A percentile compares a stretch with the other conserved stretches of the same genome.
These are phyloP conservation scores for Yasuhikotakia modesta DNA, from an alignment of 2,797 vertebrate species.

Conservation along the genomic window DNA sequence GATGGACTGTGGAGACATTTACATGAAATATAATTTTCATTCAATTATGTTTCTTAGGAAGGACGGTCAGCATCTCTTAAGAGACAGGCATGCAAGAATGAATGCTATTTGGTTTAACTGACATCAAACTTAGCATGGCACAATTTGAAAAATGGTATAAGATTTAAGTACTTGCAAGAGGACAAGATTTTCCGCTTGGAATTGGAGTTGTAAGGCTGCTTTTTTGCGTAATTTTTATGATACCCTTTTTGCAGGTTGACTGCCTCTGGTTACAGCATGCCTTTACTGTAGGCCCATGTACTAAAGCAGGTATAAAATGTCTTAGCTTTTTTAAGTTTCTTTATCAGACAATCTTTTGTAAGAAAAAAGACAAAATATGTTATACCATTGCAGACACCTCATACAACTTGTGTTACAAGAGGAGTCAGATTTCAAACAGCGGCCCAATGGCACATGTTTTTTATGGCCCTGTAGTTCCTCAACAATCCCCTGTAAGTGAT, in stretches of 20 bases:
- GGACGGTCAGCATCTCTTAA: constrained; percentile 3
- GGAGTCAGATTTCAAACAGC: constrained; percentile 50
- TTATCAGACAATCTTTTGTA: neutral
- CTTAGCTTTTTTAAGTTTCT: neutral
- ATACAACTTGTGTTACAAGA: constrained; percentile 41
- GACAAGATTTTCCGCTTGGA: neutral
- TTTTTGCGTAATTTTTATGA: neutral
- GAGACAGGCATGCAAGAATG: neutral
- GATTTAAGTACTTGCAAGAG: too few relatives aligned
- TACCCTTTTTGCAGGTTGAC: neutral
- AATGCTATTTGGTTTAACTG: neutral
- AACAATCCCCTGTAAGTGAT: constrained; percentile 33
- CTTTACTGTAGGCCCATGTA: too few relatives aligned
- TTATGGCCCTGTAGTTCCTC: constrained; percentile 27
- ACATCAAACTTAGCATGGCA: neutral
- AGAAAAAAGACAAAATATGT: neutral
- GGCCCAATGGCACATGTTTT: constrained; percentile 41
- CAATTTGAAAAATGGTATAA: neutral
- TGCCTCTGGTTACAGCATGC: neutral
- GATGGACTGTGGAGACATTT: constrained; percentile 19
- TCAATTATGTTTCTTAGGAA: constrained; percentile 34
- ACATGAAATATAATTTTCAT: constrained; percentile 14
- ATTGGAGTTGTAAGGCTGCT: neutral
- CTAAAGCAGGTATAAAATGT: too few relatives aligned
- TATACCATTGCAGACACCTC: neutral